phyloP scores from a whole-genome alignment of 2,888 invertebrate species.

The Invenusta paracnida region DNA sequence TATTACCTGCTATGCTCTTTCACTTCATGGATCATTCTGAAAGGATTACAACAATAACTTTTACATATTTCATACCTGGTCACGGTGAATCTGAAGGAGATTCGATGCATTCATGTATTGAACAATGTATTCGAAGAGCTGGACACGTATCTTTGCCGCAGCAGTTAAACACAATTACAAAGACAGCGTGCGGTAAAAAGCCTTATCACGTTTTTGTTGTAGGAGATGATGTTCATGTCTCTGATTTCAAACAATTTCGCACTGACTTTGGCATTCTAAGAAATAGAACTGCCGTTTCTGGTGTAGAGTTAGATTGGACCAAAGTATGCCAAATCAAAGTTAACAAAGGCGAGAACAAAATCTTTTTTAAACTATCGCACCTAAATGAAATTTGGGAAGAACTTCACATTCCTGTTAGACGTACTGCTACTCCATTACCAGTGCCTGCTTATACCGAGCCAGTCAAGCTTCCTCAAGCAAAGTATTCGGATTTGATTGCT shows the following conservation, averaged over 20 bases:
- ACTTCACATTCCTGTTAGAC: not conserved
- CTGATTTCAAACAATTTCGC: not conserved
- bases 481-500: not conserved
- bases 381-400: not conserved
- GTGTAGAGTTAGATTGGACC: not conserved
- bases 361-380: not conserved
- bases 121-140: not conserved
- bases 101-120: not conserved
- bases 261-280: not conserved
- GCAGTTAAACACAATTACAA: not conserved
- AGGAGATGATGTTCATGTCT: not conserved
- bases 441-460: not conserved
- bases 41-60: not conserved
- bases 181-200: not conserved
- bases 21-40: not conserved
- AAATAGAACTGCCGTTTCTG: not conserved
- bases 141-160: not conserved
- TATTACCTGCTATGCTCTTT: not conserved
- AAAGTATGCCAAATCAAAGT: not conserved
- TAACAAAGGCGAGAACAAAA: not conserved
- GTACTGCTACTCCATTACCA: not conserved
- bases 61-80: not conserved
- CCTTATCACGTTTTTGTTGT: not conserved
- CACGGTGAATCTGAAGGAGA: not conserved
- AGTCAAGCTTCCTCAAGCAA: not conserved